Base-by-base conservation (phyloP, 2,888 invertebrate genomes). In the Campoplex nolae region DNA sequence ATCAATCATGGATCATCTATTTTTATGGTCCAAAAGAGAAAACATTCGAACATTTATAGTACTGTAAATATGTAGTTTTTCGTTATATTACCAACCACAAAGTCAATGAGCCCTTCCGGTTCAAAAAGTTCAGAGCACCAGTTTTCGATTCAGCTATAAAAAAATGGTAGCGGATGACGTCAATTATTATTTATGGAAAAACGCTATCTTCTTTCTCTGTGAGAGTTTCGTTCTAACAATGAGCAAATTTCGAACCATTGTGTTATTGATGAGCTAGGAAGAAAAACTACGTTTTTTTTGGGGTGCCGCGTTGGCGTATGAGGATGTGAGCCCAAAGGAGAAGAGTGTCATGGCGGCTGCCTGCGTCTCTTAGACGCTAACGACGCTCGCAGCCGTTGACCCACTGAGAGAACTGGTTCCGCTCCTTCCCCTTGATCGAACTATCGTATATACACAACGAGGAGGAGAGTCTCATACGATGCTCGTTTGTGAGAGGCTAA, bases 361-460 rank as follows among this genome's bases (percentile, higher is more conserved):
- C 1, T 51, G 77, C 73, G 71, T 70, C 62, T 82, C 71, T 86
- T 74, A 67, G 73, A 51, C 62, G 70, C 51, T 45, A 70, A 62
- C 70, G 76, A 78, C 77, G 78, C 85, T 84, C 88, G 73, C 79
- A 89, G 92, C 92, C 92, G 93, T 93, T 94, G 94, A 94, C 94
- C 94, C 93, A 94, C 94, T 94, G 91, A 89, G 84, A 90, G 85
- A 94, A 94, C 93, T 93, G 93, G 94, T 94, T 94, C 92, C 93
- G 91, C 92, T 94, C 93, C 93, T 83, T 83, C 76, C 77, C 93
- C 92, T 92, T 91, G 91, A 90, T 88, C 91, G 85, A 88, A 89
- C 82, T 58, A 45, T 28, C 38, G 58, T 48, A 51, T 74, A 70
- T 71, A 79, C 74, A 68, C 67, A 80, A 79, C 62, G 85, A 83